Conservation (phyloP, 2,888 invertebrate species). For the Ptilodon capucinus region DNA sequence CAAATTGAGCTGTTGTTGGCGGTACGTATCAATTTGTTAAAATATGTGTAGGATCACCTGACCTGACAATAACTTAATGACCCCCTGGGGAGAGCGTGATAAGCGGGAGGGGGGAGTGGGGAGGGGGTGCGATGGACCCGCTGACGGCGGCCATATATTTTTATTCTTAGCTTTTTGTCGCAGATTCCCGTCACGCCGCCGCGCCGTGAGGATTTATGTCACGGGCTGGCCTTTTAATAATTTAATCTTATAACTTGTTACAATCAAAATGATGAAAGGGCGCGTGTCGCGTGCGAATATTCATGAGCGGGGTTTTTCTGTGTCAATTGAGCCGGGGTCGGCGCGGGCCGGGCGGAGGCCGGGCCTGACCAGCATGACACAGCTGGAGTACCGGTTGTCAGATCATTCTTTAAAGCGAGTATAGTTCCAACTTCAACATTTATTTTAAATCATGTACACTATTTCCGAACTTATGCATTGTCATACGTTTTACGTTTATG, state of each 20-base stretch:
- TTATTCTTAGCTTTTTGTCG: background rate
- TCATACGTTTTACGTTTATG: too few relatives aligned
- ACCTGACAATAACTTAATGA: background rate
- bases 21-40: too few relatives aligned
- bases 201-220: slow-evolving; percentile 49
- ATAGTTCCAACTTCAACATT: too few relatives aligned
- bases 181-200: slow-evolving; percentile 41
- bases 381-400: background rate
- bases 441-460: too few relatives aligned
- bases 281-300: slow-evolving; percentile 10
- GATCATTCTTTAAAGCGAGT: too few relatives aligned
- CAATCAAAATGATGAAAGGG: slow-evolving; percentile 53
- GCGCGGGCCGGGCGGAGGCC: slow-evolving; percentile 1
- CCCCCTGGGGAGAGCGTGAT: background rate
- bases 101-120: background rate
- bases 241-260: slow-evolving; percentile 60
- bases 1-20: too few relatives aligned
- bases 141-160: background rate
- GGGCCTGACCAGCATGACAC: background rate
- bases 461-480: too few relatives aligned
- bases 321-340: background rate
- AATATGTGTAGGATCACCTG: background rate
- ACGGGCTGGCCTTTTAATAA: slow-evolving; percentile 54
- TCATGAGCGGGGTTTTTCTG: slow-evolving; percentile 8
- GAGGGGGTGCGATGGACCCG: background rate